Base-by-base conservation (phyloP, 2,797 vertebrate species). In the Huso huso region DNA sequence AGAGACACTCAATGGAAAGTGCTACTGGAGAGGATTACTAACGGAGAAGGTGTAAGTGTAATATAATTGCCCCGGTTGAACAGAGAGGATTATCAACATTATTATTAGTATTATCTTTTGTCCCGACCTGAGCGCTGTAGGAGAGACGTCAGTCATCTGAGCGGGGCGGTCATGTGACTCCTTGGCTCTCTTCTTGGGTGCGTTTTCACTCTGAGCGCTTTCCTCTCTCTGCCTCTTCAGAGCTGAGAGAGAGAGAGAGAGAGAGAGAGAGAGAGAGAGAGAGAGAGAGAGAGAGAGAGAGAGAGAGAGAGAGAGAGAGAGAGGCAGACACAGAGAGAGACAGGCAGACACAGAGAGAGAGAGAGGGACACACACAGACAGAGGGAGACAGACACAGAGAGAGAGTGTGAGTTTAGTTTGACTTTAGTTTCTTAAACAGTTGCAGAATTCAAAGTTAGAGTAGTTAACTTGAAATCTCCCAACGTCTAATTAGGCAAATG, bases 241-340 rank as follows among this genome's bases (percentile, higher is more conserved):
- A n/a, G 10, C 53, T 12, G 37, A 8, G 1, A 63, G 48, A 6
- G n/a, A 9, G 7, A 48, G 11, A 2, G n/a, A 13, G 10, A 63
- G 15, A 37, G 57, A 61, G 15, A 51, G 50, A 62, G 49, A 7
- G 61, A 49, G 11, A 51, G 53, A 66, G 49, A n/a, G 71, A 59
- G 66, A 67, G 61, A 4, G 23, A 37, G 49, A 48, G n/a, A 7
- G 7, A 18, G 15, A 61, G 15, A 51, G 50, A 62, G 49, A 7
- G 61, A 49, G 11, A 51, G 53, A 66, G 49, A n/a, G 71, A 59
- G 66, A 67, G 61, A 4, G 23, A 37, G 49, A 48, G n/a, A 7
- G 7, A 18, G 15, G 1, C 23, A 49, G 1, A 61, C 51, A 70
- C 13, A 49, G 15, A 52, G 59, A 49, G 69, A 70, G 71, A 76